Base-by-base conservation (phyloP, 2,113 vertebrate genomes). In the Sclerurus mexicanus region DNA sequence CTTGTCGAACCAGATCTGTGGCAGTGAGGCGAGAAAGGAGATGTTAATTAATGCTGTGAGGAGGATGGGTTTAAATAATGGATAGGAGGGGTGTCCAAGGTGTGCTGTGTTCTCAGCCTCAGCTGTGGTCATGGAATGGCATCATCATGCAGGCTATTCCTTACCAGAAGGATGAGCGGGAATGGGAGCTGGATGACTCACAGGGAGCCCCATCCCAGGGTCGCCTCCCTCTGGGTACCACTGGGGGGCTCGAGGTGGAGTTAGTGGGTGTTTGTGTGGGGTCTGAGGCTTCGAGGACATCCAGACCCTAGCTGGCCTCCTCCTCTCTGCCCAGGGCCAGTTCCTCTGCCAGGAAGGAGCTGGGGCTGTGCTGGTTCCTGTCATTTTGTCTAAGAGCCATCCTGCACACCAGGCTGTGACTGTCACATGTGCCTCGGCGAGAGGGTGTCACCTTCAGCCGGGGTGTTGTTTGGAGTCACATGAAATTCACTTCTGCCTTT, bases 321-420 rank as follows among this genome's bases (percentile, higher is more conserved):
- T 35, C 85, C 8, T 7, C 33, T 1, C 5, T 10, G 50, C 40
- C 42, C 2, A 42, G 35, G 52, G 15, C 30, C 7, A 5, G 35
- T 30, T 86, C 16, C 44, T 35, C 31, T 33, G 66, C 49, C 10
- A 12, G 66, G 25, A 27, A 31, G 42, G 50, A 49, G 31, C 42
- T 1, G 1, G 56, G 74, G 56, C n/a, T 55, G 56, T 3, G 10
- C 49, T 14, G 58, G 21, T 17, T 11, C 35, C 56, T 9, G 5
- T 50, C 30, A 6, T 12, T 7, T 9, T 1, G 4, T 67, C 63
- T 9, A 1, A 10, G 6, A 30, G 67, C 67, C 2, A 0, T 19
- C 19, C 39, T 14, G 37, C 40, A 9, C 3, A 4, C 8, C 4
- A 0, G 40, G 60, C 78, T 59, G 68, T 2, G 23, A 18, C 33